Percentiles rank a stretch among this genome's conserved stretches.
Conservation (phyloP, 2,113 vertebrate genomes). For the Mus spicilegus region DNA sequence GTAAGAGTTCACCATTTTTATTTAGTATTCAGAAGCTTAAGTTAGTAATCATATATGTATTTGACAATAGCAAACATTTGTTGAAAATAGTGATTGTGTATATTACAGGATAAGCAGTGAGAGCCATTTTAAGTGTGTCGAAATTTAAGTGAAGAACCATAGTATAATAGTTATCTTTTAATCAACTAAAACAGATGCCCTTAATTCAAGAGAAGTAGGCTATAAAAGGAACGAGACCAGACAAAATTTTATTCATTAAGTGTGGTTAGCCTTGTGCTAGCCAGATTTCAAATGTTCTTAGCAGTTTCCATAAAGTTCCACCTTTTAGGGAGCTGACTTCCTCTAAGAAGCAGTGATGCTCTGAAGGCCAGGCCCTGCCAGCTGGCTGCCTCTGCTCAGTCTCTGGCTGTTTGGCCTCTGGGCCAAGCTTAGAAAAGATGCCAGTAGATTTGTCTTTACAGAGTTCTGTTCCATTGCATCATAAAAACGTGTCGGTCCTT, state of each 20-base stretch:
- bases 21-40: conserved; percentile 37
- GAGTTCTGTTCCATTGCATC: conserved; percentile 33
- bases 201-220: neutral
- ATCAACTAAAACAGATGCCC: neutral
- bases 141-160: conserved; percentile 44
- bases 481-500: neutral
- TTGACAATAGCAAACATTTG: neutral
- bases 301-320: neutral
- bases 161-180: conserved; percentile 20
- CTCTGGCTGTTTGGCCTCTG: neutral
- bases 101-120: neutral
- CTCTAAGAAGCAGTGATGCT: neutral
- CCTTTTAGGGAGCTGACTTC: neutral
- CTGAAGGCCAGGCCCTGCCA: neutral
- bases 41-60: neutral
- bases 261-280: neutral
- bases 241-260: neutral
- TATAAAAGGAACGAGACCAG: neutral
- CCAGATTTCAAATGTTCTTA: neutral
- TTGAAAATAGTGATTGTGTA: conserved; percentile 24
- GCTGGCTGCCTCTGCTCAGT: neutral
- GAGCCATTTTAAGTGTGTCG: neutral
- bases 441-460: neutral
- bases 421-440: neutral
- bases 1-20: conserved; percentile 27